Evolutionary conservation across 2,888 invertebrate species (phyloP), one percentile per base, ranked within the genome.

Genomic region (Macaria liturata): DNA sequence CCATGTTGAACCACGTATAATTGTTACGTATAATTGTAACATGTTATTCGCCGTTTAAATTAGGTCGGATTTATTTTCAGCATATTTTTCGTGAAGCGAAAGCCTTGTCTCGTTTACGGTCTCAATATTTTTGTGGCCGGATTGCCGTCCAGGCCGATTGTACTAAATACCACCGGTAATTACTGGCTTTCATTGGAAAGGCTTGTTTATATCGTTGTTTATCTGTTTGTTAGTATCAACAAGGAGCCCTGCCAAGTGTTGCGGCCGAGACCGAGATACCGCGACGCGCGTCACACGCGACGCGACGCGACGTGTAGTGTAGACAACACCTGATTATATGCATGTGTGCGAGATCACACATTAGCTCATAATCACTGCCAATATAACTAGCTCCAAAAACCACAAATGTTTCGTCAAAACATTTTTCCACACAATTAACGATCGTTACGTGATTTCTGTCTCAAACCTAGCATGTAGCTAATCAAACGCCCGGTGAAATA

Each of bases 161-260:
- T 9, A 53, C 42, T 46, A 46, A 58, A 58, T 46, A 53, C 32
- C 50, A 4, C 39, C 46, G 42, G 49, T 55, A 40, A 52, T 55
- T 39, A 48, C 54, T 48, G 48, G 49, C 48, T 52, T 47, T 55
- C 40, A 59, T 56, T 44, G 43, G 46, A 55, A 46, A 49, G 46
- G 32, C 44, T 59, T 62, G 49, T 59, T 60, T 57, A 61, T 61
- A 57, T 61, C 49, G 54, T 57, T 60, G 51, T 59, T 64, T 62
- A 59, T 60, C 52, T 60, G 54, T 67, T 57, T 64, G 47, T 54
- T 49, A 60, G 63, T 62, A 57, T 67, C 64, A 64, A 64, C 63
- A 64, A 54, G 50, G 51, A 57, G 50, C 60, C 69, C 66, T 80
- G 80, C 75, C 80, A 79, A 79, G 60, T 61, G 64, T 59, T 63